Conservation (phyloP, 2,888 invertebrate species). For the Phyllotreta cruciferae region DNA sequence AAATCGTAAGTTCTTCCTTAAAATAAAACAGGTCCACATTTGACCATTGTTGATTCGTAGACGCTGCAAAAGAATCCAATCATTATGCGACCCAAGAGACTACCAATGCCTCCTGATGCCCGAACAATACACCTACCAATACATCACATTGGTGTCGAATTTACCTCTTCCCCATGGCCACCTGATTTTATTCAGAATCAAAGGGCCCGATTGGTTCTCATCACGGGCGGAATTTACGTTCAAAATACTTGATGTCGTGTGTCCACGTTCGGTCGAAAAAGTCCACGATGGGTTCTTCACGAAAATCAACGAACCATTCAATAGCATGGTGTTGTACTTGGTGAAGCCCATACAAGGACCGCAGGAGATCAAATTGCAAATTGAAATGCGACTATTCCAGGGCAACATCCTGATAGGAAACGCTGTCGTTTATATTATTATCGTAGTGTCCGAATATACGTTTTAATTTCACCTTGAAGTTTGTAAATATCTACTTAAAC, state of each 20-base stretch:
- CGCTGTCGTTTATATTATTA: slow-evolving; percentile 83
- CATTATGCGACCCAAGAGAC: slow-evolving; percentile 76
- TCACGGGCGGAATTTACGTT: slow-evolving; percentile 79
- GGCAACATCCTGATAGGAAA: slow-evolving; percentile 78
- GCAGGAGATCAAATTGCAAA: slow-evolving; percentile 87
- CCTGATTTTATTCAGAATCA: slow-evolving; percentile 86
- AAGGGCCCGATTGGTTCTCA: slow-evolving; percentile 76
- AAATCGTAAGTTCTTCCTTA: slow-evolving; percentile 74
- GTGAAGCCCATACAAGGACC: slow-evolving; percentile 81
- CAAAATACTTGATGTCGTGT: slow-evolving; percentile 70
- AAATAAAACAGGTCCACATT: slow-evolving; percentile 9
- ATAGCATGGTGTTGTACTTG: slow-evolving; percentile 80
- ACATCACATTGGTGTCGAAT: slow-evolving; percentile 89
- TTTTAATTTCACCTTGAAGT: slow-evolving; percentile 62
- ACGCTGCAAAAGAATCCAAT: slow-evolving; percentile 78
- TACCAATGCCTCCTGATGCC: slow-evolving; percentile 79
- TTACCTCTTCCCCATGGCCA: slow-evolving; percentile 69
- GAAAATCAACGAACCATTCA: slow-evolving; percentile 60
- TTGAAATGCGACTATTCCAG: slow-evolving; percentile 84
- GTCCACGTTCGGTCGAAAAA: slow-evolving; percentile 65
- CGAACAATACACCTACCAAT: slow-evolving; percentile 89
- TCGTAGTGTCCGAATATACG: slow-evolving; percentile 85
- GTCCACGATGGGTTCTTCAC: slow-evolving; percentile 58
- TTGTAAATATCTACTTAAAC: no score
- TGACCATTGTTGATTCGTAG: slow-evolving; percentile 63